These are phyloP conservation scores for Antechinus stuartii DNA, from an alignment of 2,113 vertebrate species.

Conservation along the genomic window DNA sequence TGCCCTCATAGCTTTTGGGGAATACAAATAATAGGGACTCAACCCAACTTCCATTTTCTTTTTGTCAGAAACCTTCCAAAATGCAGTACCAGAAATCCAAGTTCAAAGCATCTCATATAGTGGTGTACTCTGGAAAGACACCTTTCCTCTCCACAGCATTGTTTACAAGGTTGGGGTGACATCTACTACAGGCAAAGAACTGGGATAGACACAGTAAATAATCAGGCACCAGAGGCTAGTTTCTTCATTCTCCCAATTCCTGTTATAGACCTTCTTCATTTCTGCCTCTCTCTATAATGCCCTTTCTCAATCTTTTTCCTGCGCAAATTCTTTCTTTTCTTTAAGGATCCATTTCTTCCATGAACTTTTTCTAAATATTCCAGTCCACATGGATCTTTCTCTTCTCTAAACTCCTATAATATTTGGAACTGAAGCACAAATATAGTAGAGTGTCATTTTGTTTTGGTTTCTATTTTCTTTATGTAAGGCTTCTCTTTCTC, in stretches of 20 bases:
- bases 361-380: neutral
- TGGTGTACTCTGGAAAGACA: no score
- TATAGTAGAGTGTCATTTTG: neutral
- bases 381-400: neutral
- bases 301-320: neutral
- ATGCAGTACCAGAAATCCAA: no score
- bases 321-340: neutral
- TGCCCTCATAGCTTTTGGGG: no score
- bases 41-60: no score
- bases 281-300: neutral
- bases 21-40: no score
- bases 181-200: no score
- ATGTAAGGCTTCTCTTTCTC: neutral
- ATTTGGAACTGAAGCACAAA: neutral
- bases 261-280: neutral
- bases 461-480: neutral
- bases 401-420: neutral
- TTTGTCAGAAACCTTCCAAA: no score
- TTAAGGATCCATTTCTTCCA: neutral
- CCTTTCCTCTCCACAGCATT: no score
- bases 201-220: no score
- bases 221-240: no score
- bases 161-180: no score
- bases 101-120: no score
- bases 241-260: neutral